Evolutionary conservation across 2,113 vertebrate species (phyloP).

Genomic region (Triplophysa rosa): DNA sequence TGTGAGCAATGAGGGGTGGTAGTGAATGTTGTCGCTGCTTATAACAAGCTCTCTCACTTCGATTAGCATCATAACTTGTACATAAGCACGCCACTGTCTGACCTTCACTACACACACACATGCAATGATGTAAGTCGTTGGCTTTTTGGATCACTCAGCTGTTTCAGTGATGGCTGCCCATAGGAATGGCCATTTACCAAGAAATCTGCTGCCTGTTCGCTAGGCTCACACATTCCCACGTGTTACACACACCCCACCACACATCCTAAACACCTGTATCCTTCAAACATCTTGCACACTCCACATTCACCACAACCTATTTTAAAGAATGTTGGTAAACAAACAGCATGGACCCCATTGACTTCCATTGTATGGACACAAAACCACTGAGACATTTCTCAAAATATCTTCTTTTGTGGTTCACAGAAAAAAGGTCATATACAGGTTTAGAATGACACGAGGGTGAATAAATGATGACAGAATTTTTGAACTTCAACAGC

Average conservation of each 20-base stretch:
- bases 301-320: neutral
- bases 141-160: constrained; percentile 39
- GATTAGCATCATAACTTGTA: constrained; percentile 47
- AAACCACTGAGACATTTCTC: too few species aligned
- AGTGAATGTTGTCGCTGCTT: constrained; percentile 38
- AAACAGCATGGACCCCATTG: too few species aligned
- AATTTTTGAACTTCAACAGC: too few species aligned
- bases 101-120: constrained; percentile 52
- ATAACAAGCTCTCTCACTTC: constrained; percentile 50
- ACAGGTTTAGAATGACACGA: too few species aligned
- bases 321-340: too few species aligned
- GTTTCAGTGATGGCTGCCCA: constrained; percentile 45
- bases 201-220: constrained; percentile 24
- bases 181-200: constrained; percentile 45
- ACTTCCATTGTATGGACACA: too few species aligned
- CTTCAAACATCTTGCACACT: neutral
- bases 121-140: constrained; percentile 25
- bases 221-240: neutral
- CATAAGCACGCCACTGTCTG: constrained; percentile 38
- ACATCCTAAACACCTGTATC: neutral
- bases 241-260: too few species aligned
- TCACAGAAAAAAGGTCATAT: too few species aligned
- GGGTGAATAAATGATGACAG: too few species aligned
- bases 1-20: constrained; percentile 45
- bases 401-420: too few species aligned